A percentile compares a stretch with the other conserved stretches of the same genome.
phyloP scores from a whole-genome alignment of 2,797 vertebrate genomes.

The Aulostomus chinensis region DNA sequence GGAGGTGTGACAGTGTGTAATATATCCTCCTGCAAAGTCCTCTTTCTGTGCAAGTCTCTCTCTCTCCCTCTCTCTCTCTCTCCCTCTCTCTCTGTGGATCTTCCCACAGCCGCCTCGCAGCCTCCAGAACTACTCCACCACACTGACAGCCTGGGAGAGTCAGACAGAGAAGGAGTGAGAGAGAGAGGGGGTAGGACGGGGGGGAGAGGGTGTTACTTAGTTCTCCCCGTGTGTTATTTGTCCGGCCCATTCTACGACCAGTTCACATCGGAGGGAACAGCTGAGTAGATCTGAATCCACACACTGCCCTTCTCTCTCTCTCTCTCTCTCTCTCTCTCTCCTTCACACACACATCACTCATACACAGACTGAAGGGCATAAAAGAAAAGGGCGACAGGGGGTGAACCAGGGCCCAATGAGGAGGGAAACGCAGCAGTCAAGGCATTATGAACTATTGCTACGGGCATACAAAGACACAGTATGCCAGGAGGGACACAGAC shows the following conservation, averaged over 20 bases:
- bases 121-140: constrained; percentile 66
- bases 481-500: no score
- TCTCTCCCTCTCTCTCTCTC: constrained; percentile 27
- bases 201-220: constrained; percentile 81
- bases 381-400: constrained; percentile 23
- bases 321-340: no score
- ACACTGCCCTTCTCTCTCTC: no score
- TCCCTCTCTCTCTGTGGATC: constrained; percentile 52
- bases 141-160: constrained; percentile 78
- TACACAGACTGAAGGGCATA: constrained; percentile 41
- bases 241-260: constrained; percentile 75
- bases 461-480: constrained; percentile 49
- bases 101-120: constrained; percentile 61
- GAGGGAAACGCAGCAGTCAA: constrained; percentile 38
- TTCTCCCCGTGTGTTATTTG: constrained; percentile 65
- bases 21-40: constrained; percentile 39
- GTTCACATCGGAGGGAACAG: constrained; percentile 77
- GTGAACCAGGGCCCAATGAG: constrained; percentile 34
- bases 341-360: constrained; percentile 30
- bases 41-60: constrained; percentile 26
- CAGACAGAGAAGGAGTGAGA: constrained; percentile 52
- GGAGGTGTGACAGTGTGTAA: constrained; percentile 29
- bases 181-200: constrained; percentile 31
- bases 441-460: constrained; percentile 43
- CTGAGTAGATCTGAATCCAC: constrained; percentile 57